These are phyloP conservation scores for Chrysoperla carnea DNA, from an alignment of 1,140 invertebrate genomes.

Conservation along the genomic window DNA sequence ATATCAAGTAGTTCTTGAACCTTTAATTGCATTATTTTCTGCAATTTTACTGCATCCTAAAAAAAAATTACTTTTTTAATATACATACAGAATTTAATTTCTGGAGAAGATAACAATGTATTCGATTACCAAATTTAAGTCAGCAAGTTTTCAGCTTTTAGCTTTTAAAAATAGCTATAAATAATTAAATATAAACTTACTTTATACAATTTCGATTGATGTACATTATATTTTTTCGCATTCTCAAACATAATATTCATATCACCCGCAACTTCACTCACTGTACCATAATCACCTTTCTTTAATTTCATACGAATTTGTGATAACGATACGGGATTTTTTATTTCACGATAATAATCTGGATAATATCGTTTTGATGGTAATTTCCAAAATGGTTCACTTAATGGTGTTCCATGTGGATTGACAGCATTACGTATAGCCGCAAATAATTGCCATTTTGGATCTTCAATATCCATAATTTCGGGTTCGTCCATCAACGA, in stretches of 20 bases:
- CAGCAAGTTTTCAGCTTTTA: too few species aligned
- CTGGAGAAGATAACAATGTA: too few species aligned
- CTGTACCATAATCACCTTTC: conserved; percentile 65
- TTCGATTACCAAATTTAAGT: too few species aligned
- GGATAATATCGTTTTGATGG: conserved; percentile 82
- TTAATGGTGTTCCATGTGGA: conserved; percentile 36
- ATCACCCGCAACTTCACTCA: conserved; percentile 83
- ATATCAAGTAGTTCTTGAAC: conserved; percentile 67
- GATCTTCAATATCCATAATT: conserved; percentile 23
- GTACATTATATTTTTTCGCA: conserved; percentile 85
- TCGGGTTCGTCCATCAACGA: conserved; percentile 15
- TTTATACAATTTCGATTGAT: conserved; percentile 75
- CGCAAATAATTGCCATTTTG: conserved; percentile 32
- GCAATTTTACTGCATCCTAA: conserved; percentile 59
- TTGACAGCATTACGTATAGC: conserved; percentile 24
- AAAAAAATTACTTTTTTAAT: too few species aligned
- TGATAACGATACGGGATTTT: conserved; percentile 83
- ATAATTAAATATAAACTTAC: conserved; percentile 23
- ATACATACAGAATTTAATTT: too few species aligned
- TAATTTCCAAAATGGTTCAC: conserved; percentile 83
- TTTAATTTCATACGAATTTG: conserved; percentile 87
- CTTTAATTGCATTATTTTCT: conserved; percentile 69
- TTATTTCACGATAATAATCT: conserved; percentile 96
- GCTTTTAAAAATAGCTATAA: too few species aligned
- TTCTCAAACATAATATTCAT: conserved; percentile 98